phyloP scores from a whole-genome alignment of 2,797 vertebrate species.

The Adelosebastes latens region DNA sequence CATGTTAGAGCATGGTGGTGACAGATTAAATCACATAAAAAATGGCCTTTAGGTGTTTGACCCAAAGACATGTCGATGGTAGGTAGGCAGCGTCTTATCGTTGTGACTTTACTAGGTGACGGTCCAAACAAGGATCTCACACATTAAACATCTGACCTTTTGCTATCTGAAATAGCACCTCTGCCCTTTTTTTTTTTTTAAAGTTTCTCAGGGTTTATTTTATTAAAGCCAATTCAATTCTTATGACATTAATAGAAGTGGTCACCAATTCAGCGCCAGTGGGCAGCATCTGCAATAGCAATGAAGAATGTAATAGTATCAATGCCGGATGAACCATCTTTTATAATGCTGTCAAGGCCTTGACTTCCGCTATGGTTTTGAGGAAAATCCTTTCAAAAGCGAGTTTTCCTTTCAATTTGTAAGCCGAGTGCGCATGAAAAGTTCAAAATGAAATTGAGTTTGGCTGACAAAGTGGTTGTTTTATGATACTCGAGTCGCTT shows the following conservation, averaged over 20 bases:
- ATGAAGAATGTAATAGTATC: background rate
- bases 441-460: background rate
- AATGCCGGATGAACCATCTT: background rate
- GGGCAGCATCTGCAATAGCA: background rate
- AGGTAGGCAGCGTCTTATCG: slow-evolving; percentile 2
- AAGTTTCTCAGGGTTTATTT: background rate
- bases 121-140: slow-evolving; percentile 7
- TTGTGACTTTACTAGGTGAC: background rate
- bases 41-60: background rate
- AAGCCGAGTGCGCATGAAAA: background rate
- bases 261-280: background rate
- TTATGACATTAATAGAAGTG: background rate
- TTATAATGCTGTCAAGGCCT: background rate
- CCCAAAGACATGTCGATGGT: background rate
- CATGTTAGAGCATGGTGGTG: background rate
- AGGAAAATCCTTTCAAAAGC: background rate
- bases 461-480: background rate
- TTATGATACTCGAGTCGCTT: background rate
- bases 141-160: slow-evolving; percentile 24
- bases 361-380: background rate
- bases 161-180: background rate
- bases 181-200: background rate
- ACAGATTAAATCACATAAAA: background rate
- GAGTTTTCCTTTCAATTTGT: background rate
- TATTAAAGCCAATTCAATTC: background rate